These are phyloP conservation scores for Callimorpha dominula DNA, from an alignment of 2,888 invertebrate species.

Conservation along the genomic window DNA sequence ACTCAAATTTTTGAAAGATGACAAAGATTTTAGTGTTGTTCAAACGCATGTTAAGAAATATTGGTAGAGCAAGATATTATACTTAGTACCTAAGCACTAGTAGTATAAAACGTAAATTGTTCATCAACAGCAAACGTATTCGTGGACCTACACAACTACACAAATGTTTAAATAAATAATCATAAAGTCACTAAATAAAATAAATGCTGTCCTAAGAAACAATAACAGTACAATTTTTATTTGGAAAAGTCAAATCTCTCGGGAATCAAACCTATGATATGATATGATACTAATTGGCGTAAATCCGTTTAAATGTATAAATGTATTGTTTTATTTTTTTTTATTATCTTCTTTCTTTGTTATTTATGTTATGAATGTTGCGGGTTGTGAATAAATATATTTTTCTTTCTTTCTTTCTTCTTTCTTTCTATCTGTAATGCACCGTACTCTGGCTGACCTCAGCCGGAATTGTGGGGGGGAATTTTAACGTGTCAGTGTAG, in stretches of 20 bases:
- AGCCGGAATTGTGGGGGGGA: neutral
- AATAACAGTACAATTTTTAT: neutral
- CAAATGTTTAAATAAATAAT: neutral
- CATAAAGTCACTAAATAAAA: neutral
- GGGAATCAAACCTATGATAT: neutral
- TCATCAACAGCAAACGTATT: neutral
- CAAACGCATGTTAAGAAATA: slow-evolving; percentile 68
- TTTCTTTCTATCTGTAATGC: no score
- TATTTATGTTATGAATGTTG: no score
- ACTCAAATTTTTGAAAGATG: slow-evolving; percentile 65
- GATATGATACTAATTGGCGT: no score
- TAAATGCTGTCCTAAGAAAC: neutral
- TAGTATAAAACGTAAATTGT: neutral
- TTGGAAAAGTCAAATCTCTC: neutral
- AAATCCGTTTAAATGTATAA: no score
- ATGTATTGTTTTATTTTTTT: no score
- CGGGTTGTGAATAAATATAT: no score
- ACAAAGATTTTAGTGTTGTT: slow-evolving; percentile 56
- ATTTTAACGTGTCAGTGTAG: neutral
- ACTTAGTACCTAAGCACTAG: neutral
- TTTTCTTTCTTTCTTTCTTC: no score
- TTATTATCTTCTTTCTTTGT: no score
- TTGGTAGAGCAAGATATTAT: slow-evolving; percentile 56
- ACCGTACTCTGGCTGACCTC: no score
- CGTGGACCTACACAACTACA: neutral